Base-by-base conservation (phyloP, 2,797 vertebrate species). In the Cirrhinus mrigala region DNA sequence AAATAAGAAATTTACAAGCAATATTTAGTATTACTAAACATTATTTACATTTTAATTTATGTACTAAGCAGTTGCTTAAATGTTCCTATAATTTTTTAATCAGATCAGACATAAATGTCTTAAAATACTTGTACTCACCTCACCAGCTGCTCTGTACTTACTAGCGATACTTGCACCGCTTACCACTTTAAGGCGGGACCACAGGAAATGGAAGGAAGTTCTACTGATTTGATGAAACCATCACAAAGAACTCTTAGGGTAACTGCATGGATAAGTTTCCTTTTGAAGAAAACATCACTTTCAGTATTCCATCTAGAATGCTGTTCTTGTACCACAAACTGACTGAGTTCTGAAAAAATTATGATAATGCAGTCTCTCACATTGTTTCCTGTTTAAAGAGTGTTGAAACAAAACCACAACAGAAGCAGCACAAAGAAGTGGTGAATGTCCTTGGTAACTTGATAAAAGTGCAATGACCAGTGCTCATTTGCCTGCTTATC, bases 201-300 rank as follows among this genome's bases (percentile, higher is more conserved):
- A 62, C n/a, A 78, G 76, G 76, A 78, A 78, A 62, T 27, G n/a
- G 22, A 9, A 46, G 76, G 76, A 78, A 46, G 76, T 62, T 37
- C 37, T 44, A 14, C 27, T 54, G 10, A 76, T 56, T 20, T 27
- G 37, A 27, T 18, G 9, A 62, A 46, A 62, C 1, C 2, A 62
- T 37, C 44, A 24, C 33, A 24, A 78, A 77, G 1, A 16, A 16
- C 22, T 8, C 18, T 33, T 16, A 22, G 15, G 37, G 22, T 44
- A 15, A 62, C 18, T 20, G 6, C 52, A 40, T 5, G 6, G 56
- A 40, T 24, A 16, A 0, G n/a, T n/a, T 76, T 15, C 52, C 14
- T 40, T 37, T 8, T 15, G 0, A 37, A 56, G 16, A n/a, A 14
- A n/a, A 15, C 37, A n/a, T n/a, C 0, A 76, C 15, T 37, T 33